Evolutionary conservation across 1,140 invertebrate species (phyloP), one percentile per base, ranked within the genome.

Genomic region (Formica selysi): DNA sequence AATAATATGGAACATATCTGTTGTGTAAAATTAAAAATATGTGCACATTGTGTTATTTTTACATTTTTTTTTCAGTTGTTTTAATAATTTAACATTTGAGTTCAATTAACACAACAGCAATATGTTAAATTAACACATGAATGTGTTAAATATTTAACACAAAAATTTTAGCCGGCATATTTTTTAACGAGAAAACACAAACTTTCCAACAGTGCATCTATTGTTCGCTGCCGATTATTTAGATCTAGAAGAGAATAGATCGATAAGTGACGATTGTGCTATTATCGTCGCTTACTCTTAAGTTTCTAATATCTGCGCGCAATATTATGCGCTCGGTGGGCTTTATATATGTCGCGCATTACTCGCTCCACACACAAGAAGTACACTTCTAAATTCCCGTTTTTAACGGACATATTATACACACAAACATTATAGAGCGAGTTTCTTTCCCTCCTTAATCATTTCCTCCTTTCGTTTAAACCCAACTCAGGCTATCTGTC

Each of bases 181-280:
- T 32, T 32, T 32, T 32, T 32, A 32, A 32, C 32, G 26, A 29
- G 1, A 29, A 29, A 32, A 32, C 32, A 32, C 32, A 32, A 32
- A 32, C 1, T 32, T 32, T 32, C 32, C 32, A 32, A 32, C 3
- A 32, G 32, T 32, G 32, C 32, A 32, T 32, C 67, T 73, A 44
- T 11, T 38, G 73, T 76, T 6, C 74, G 80, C 81, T 48, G 54
- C 44, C 59, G 38, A 87, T 76, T 61, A 51, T 64, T 68, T 51
- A 38, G 38, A 65, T 83, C 87, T 36, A 85, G 13, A 48, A 19
- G 11, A 61, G 13, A 61, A 65, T 84, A 59, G 38, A 19, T 59
- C 44, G 22, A 71, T 22, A 59, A 32, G 36, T 44, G 36, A 62
- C 65, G 41, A 48, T 65, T 26, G 36, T 26, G 36, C n/a, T 48